Evolutionary conservation across 2,797 vertebrate species (phyloP).

Genomic region (Syngnathus acus): DNA sequence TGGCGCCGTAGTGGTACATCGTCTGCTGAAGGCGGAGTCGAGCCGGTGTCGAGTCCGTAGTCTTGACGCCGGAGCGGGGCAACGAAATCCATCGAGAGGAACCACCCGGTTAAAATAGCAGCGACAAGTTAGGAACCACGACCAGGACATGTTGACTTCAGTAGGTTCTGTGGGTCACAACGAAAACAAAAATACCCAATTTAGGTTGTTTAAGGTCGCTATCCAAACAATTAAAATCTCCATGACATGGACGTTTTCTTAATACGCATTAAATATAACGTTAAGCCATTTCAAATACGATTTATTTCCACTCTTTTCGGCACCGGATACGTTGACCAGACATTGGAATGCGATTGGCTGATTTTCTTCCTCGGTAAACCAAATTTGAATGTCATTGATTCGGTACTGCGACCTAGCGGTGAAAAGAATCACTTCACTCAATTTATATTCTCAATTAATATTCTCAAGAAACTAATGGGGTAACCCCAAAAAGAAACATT

Average conservation of each 20-base stretch:
- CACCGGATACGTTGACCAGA: not conserved
- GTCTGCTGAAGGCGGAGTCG: not conserved
- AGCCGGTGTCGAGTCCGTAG: not conserved
- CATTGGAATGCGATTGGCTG: not conserved
- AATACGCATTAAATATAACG: not conserved
- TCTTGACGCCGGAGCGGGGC: not conserved
- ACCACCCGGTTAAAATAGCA: not conserved
- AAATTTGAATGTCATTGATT: not conserved
- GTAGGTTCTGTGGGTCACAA: not conserved
- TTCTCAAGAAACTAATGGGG: no score
- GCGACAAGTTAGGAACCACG: slow-evolving; percentile 9
- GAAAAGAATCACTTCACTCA: not conserved
- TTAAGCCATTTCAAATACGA: not conserved
- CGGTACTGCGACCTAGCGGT: not conserved
- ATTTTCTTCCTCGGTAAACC: not conserved
- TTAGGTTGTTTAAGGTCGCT: not conserved
- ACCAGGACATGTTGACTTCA: slow-evolving; percentile 11
- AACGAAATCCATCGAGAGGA: not conserved
- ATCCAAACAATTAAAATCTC: not conserved
- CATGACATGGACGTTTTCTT: not conserved
- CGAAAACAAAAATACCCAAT: not conserved
- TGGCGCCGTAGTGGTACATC: slow-evolving; percentile 28
- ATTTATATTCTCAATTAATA: no score
- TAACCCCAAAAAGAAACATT: no score
- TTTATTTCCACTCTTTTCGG: not conserved